Evolutionary conservation across 2,113 vertebrate species (phyloP).

Genomic region (Hyla sarda): DNA sequence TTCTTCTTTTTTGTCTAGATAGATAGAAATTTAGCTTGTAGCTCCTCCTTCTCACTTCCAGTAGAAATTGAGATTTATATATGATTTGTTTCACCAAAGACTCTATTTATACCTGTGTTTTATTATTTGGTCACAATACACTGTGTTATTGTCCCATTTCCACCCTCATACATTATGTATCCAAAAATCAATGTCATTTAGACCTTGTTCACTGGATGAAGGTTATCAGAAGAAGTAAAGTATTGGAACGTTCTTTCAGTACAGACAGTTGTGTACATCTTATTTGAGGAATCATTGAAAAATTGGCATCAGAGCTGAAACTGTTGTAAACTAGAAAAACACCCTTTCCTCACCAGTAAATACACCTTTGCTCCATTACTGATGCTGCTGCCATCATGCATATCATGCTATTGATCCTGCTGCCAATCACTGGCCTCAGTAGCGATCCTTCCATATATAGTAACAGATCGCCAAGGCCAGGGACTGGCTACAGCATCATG

Average conservation of each 20-base stretch:
- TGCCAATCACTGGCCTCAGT: too few species aligned
- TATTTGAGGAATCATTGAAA: not conserved
- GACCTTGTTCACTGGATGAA: constrained; percentile 25
- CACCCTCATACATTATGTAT: constrained; percentile 47
- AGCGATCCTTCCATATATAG: too few species aligned
- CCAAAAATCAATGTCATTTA: constrained; percentile 47
- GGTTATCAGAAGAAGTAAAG: constrained; percentile 7
- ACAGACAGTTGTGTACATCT: not conserved
- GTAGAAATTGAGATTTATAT: not conserved
- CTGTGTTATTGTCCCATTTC: constrained; percentile 7
- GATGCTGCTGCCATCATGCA: too few species aligned
- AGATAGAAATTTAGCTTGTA: not conserved
- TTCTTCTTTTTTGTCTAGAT: too few species aligned
- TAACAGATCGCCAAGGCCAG: too few species aligned
- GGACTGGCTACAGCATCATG: too few species aligned
- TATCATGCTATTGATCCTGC: too few species aligned
- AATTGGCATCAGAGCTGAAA: too few species aligned
- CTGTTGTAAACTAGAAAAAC: too few species aligned
- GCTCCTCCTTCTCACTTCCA: not conserved
- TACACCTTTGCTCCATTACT: too few species aligned
- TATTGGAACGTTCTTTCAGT: not conserved
- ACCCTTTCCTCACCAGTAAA: too few species aligned
- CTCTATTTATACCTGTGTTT: constrained; percentile 8
- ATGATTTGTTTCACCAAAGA: not conserved
- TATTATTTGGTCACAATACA: constrained; percentile 22